Evolutionary conservation across 2,113 vertebrate species (phyloP), one percentile per base, ranked within the genome.

Genomic region (Carollia perspicillata): DNA sequence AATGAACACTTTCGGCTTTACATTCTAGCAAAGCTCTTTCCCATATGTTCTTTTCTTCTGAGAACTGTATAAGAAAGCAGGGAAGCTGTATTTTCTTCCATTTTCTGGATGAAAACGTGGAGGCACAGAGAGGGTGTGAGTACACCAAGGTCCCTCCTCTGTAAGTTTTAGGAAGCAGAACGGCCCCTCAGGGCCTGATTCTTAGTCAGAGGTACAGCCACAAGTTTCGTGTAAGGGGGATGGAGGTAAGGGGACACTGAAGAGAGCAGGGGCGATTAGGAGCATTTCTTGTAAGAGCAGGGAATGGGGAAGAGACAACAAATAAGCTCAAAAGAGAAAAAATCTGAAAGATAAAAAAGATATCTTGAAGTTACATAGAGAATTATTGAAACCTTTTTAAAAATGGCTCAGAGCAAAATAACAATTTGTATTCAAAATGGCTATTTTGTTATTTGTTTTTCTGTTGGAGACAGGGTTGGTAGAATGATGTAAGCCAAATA

Each of bases 401-500:
- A 53, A 85, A 71, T 81, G n/a, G 35, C 37, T 94, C 42, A 14
- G 40, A 72, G 51, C 23, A 89, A 96, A 89, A 77, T 58, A 77
- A 92, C 3, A 6, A 35, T 49, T n/a, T 85, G 44, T 95, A 20
- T 83, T 87, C 55, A 80, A 93, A 23, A 10, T 79, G 75, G 23
- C 33, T 68, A 42, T 95, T 92, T 94, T 94, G 60, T 68, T 69
- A 66, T 72, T 91, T 85, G 10, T 58, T 89, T 95, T 74, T 74
- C 68, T 84, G 17, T 66, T 72, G 51, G 63, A 86, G 60, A 30
- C n/a, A 66, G 35, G 9, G 12, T 72, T 80, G 55, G 23, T 81
- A 26, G 44, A 33, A 18, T 92, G 79, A 94, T 44, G 35, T 44
- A 44, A 96, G 30, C 2, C 72, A 96, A 95, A 93, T 33, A 80